Base-by-base conservation (phyloP, 2,113 vertebrate species). In the Xenus cinereus region DNA sequence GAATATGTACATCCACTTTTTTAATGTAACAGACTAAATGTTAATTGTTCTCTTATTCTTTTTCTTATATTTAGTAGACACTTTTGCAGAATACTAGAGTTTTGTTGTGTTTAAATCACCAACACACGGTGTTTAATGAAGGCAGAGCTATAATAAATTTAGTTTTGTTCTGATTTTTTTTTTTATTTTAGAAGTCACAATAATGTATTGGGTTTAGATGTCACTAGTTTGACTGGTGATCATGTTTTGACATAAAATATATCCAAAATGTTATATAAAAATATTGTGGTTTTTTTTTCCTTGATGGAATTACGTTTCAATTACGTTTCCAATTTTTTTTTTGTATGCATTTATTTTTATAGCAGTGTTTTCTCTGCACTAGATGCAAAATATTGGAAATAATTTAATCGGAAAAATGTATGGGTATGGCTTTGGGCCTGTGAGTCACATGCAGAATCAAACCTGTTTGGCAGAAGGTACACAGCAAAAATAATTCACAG, bases 61-160 rank as follows among this genome's bases (percentile, higher is more conserved):
- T 98, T 98, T 98, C 90, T 98, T 98, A 98, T 98, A 98, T 99
- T 99, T 99, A 98, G 98, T 99, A 99, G 98, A 98, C 97, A 98
- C 98, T 98, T 98, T 99, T 95, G 97, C 98, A 98, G 97, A 98
- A 98, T 97, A 98, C 93, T 98, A 97, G 97, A 95, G 96, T 97
- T 99, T 98, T 98, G 97, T 98, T 99, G 98, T 99, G 98, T 98
- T 99, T 98, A 98, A 98, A 98, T 98, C 98, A 98, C 98, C 98
- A 97, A 97, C 93, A 97, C 85, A 95, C 78, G 94, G 98, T 98
- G 98, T 99, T 98, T 97, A 97, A 98, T 97, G 98, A 98, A 98
- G 97, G 98, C 95, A 97, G 98, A 98, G 97, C 95, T 98, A 96
- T 83, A 99, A 99, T 98, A 99, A 99, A 99, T 98, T 98, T 95